A percentile compares a stretch with the other conserved stretches of the same genome.
Evolutionary conservation across 2,113 vertebrate species (phyloP).

Genomic region (Ailurus styani): DNA sequence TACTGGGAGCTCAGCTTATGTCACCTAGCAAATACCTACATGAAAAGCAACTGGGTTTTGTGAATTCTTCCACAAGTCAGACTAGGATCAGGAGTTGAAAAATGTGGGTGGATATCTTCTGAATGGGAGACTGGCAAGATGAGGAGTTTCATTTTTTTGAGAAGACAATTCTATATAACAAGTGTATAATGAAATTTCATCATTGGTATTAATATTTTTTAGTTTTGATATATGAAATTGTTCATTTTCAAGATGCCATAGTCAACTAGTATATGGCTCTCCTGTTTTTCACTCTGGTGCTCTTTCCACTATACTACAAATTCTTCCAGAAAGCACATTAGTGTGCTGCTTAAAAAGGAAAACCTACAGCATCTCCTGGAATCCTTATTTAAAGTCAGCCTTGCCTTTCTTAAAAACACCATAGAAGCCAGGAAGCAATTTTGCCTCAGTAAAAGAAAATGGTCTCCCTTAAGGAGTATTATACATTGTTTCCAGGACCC

Average conservation of each 20-base stretch:
- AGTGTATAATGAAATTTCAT: background rate
- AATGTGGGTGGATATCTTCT: background rate
- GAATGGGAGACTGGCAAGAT: background rate
- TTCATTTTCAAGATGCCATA: slow-evolving; percentile 16
- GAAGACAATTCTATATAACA: background rate
- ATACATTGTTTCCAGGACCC: background rate
- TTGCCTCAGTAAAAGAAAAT: background rate
- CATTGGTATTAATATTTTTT: background rate
- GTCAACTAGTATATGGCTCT: background rate
- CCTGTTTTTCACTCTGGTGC: background rate
- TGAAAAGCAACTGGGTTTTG: background rate
- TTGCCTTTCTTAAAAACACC: slow-evolving; percentile 6
- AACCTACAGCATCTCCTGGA: background rate
- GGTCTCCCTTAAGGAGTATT: background rate
- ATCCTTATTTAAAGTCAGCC: background rate
- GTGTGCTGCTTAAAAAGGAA: background rate
- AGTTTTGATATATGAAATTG: background rate
- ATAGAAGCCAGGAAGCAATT: background rate
- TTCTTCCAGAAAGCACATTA: background rate
- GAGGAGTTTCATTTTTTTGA: background rate
- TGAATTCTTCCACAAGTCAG: background rate
- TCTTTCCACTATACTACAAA: background rate
- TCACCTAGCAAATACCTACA: background rate
- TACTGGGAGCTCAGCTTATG: background rate
- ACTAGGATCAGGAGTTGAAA: background rate